Percentiles rank a stretch among this genome's conserved stretches.
phyloP scores from a whole-genome alignment of 2,113 vertebrate genomes.

The Mirounga angustirostris region DNA sequence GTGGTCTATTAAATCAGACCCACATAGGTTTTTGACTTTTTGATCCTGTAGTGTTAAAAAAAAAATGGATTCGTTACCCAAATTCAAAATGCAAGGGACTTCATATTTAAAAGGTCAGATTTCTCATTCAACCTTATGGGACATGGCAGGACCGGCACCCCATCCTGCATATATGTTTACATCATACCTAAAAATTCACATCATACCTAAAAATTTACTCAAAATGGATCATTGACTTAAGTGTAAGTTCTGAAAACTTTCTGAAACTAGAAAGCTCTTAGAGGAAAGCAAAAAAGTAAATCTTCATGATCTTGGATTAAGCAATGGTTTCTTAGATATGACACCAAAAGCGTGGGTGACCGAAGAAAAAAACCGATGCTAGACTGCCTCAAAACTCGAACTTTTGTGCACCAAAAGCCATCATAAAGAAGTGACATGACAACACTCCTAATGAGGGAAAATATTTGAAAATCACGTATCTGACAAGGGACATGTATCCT shows the following conservation, averaged over 20 bases:
- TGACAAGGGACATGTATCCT: not conserved
- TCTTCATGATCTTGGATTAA: not conserved
- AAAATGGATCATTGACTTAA: not conserved
- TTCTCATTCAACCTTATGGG: not conserved
- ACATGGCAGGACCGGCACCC: not conserved
- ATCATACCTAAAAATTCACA: not conserved
- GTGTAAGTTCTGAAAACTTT: not conserved
- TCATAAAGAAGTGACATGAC: not conserved
- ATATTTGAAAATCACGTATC: not conserved
- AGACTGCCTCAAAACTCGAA: not conserved
- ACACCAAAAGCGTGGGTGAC: not conserved
- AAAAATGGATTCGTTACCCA: not conserved
- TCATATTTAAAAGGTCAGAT: not conserved
- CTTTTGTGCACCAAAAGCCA: not conserved
- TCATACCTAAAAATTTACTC: not conserved
- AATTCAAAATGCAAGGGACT: not conserved
- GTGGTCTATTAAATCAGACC: not conserved
- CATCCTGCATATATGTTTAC: not conserved
- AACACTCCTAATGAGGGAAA: not conserved
- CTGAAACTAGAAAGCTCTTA: not conserved
- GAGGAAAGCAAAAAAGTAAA: not conserved
- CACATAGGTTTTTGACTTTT: not conserved
- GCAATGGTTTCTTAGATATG: not conserved
- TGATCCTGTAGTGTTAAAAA: not conserved
- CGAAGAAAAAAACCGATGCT: not conserved